Conservation (phyloP, 92 coral and sea anemone species). For the Meandrina meandrites region DNA sequence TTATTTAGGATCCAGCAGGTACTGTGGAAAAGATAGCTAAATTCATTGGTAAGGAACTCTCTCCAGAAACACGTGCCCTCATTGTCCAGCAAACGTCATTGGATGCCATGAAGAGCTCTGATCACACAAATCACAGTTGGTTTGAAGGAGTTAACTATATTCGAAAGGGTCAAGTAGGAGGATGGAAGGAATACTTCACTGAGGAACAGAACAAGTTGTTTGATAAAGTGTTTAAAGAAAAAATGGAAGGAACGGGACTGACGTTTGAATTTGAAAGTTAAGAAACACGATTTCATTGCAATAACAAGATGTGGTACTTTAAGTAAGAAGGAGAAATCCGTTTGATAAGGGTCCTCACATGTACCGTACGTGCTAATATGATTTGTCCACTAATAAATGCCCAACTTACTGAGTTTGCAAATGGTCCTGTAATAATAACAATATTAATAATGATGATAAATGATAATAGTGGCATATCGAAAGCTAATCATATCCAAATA, state of each 20-base stretch:
- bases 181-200: constrained; percentile 46
- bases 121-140: constrained; percentile 35
- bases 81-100: constrained; percentile 43
- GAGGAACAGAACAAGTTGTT: constrained; percentile 48
- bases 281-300: too few species aligned
- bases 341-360: too few species aligned
- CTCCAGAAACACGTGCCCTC: constrained; percentile 4
- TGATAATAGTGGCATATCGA: too few species aligned
- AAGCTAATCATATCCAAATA: too few species aligned
- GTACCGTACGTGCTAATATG: too few species aligned
- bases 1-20: constrained; percentile 22
- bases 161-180: constrained; percentile 41
- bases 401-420: too few species aligned
- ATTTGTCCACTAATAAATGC: too few species aligned
- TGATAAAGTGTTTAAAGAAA: constrained; percentile 28
- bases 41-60: constrained; percentile 23
- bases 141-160: constrained; percentile 36
- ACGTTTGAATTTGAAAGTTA: neutral
- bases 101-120: constrained; percentile 26
- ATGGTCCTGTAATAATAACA: too few species aligned
- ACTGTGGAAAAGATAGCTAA: constrained; percentile 27
- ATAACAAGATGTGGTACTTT: too few species aligned
- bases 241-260: constrained; percentile 25
- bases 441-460: too few species aligned
- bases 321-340: too few species aligned